A percentile compares a stretch with the other conserved stretches of the same genome.
Evolutionary conservation across 2,888 invertebrate genomes (phyloP).

Genomic region (Notodonta ziczac): DNA sequence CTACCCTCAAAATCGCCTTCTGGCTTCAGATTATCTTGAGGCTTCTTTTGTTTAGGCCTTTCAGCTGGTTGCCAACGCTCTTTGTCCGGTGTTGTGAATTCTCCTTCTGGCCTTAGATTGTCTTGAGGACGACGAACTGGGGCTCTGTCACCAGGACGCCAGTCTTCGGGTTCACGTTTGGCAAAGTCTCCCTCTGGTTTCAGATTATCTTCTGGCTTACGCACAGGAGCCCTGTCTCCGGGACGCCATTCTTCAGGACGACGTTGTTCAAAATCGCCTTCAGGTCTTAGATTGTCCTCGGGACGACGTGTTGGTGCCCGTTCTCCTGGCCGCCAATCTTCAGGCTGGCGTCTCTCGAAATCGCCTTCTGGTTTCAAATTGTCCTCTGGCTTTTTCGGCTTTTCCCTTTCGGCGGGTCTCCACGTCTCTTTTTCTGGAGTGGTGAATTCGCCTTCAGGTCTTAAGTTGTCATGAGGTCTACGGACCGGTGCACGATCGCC

Average conservation of each 20-base stretch:
- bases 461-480: conserved; percentile 77
- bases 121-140: conserved; percentile 72
- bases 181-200: conserved; percentile 62
- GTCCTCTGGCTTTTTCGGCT: conserved; percentile 69
- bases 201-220: conserved; percentile 58
- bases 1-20: conserved; percentile 55
- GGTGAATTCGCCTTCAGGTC: conserved; percentile 44
- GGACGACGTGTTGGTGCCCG: conserved; percentile 67
- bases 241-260: conserved; percentile 66
- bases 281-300: conserved; percentile 77
- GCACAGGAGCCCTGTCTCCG: conserved; percentile 48
- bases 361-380: conserved; percentile 60
- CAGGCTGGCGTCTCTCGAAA: conserved; percentile 48
- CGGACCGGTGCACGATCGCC: conserved; percentile 75
- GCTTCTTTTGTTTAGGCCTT: conserved; percentile 69
- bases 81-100: conserved; percentile 57
- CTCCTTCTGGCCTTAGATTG: conserved; percentile 80
- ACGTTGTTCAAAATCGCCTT: conserved; percentile 78
- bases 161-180: conserved; percentile 58
- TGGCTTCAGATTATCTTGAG: conserved; percentile 79
- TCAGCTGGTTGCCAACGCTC: conserved; percentile 80
- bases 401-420: conserved; percentile 74
- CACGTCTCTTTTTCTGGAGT: conserved; percentile 78
- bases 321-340: conserved; percentile 40
- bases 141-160: conserved; percentile 67